These are phyloP conservation scores for Caenorhabditis virilis DNA, from an alignment of 2,888 invertebrate species.

Conservation along the genomic window DNA sequence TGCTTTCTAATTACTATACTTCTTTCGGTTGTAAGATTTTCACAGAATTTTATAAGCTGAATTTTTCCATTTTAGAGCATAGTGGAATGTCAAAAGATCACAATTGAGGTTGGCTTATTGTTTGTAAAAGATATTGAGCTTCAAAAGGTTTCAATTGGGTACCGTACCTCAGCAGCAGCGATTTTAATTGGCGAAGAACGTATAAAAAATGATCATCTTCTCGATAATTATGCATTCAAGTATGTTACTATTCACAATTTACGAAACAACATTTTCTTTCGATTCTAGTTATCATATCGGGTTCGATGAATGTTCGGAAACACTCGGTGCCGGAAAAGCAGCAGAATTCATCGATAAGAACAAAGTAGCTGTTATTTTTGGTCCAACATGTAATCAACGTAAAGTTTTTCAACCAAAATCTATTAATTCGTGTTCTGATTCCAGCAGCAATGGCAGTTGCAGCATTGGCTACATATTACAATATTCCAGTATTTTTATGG, in stretches of 20 bases:
- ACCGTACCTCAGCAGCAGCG: constrained; percentile 39
- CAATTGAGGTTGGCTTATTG: constrained; percentile 15
- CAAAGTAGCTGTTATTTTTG: constrained; percentile 44
- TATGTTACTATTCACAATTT: too few species aligned
- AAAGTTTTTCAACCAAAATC: too few species aligned
- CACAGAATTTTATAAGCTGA: too few species aligned
- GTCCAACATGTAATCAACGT: constrained; percentile 41
- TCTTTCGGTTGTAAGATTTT: too few species aligned
- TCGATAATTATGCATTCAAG: constrained; percentile 39
- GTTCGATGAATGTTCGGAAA: constrained; percentile 46
- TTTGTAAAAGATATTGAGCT: constrained; percentile 21
- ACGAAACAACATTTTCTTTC: neutral
- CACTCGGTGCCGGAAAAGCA: constrained; percentile 21
- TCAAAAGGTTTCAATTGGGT: constrained; percentile 16
- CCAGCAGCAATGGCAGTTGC: constrained; percentile 41
- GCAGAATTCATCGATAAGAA: constrained; percentile 20
- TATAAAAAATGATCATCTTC: constrained; percentile 30
- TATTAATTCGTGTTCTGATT: constrained; percentile 3
- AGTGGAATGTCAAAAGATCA: constrained; percentile 2
- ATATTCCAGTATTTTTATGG: constrained; percentile 42
- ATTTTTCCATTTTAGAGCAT: neutral
- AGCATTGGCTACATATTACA: constrained; percentile 35
- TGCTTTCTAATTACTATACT: too few species aligned
- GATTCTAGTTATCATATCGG: constrained; percentile 26
- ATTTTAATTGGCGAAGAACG: constrained; percentile 35